Evolutionary conservation across 2,113 vertebrate genomes (phyloP).

Genomic region (Neogale vison): DNA sequence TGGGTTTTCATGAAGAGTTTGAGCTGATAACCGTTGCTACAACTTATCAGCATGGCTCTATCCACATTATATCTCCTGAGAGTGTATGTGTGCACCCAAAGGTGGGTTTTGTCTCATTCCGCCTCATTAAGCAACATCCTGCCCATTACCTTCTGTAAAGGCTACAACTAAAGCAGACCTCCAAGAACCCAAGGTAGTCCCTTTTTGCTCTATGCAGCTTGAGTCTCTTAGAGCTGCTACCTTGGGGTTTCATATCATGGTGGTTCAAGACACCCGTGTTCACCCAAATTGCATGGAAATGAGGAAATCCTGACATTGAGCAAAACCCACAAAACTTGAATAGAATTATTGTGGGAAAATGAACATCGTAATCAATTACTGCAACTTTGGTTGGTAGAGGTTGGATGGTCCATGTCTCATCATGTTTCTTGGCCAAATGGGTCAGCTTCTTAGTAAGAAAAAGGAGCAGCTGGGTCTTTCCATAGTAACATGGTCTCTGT

Average conservation of each 20-base stretch:
- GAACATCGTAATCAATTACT: not conserved
- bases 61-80: not conserved
- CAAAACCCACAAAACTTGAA: not conserved
- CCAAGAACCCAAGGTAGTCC: not conserved
- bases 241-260: not conserved
- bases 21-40: too few species aligned
- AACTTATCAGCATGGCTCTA: not conserved
- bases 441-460: not conserved
- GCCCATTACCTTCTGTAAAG: not conserved
- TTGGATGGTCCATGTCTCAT: not conserved
- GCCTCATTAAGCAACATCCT: not conserved
- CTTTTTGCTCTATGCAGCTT: not conserved
- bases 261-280: not conserved
- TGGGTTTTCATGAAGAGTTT: not conserved
- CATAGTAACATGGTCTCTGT: rapidly evolving
- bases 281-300: not conserved
- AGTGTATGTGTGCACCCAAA: too few species aligned
- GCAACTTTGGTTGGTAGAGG: rapidly evolving
- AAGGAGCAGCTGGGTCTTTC: not conserved
- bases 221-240: not conserved
- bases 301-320: not conserved
- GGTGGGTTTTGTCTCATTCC: not conserved
- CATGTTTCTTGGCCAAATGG: not conserved
- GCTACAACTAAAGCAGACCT: not conserved
- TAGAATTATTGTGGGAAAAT: not conserved